A percentile compares a stretch with the other conserved stretches of the same genome.
phyloP scores from a whole-genome alignment of 2,113 vertebrate genomes.

The Speoplatyrhinus poulsoni region DNA sequence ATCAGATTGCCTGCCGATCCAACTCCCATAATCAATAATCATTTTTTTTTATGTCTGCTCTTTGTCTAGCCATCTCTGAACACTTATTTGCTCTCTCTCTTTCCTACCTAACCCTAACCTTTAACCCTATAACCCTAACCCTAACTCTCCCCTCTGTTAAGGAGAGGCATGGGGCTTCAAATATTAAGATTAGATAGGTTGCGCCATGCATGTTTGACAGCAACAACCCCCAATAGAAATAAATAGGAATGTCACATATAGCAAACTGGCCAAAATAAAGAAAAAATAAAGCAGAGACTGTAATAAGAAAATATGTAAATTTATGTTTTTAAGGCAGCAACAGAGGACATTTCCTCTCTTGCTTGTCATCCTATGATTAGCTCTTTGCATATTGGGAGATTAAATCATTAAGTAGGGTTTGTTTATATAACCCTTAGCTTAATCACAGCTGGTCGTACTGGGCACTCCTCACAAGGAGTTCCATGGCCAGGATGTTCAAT shows the following conservation, averaged over 20 bases:
- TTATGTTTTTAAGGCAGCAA: neutral
- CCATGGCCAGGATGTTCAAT: neutral
- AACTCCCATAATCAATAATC: too few relatives aligned
- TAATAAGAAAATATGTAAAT: constrained; percentile 3
- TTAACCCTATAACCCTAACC: constrained; percentile 10
- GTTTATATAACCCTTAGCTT: too few relatives aligned
- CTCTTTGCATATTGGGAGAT: too few relatives aligned
- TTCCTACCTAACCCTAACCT: neutral
- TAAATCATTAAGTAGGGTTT: too few relatives aligned
- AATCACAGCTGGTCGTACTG: too few relatives aligned
- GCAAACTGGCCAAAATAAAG: neutral
- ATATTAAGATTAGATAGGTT: constrained; percentile 26
- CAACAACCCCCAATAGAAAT: neutral
- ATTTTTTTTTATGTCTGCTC: too few relatives aligned
- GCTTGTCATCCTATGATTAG: too few relatives aligned
- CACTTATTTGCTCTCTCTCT: neutral
- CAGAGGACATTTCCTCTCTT: neutral
- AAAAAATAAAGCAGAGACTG: constrained; percentile 42
- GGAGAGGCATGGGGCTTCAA: constrained; percentile 16
- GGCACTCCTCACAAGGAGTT: too few relatives aligned
- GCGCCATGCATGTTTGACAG: constrained; percentile 9
- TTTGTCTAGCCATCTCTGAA: neutral
- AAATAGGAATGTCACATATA: constrained; percentile 35
- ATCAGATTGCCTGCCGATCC: too few relatives aligned
- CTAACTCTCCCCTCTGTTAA: constrained; percentile 1